These are phyloP conservation scores for Larimichthys crocea DNA, from an alignment of 2,113 vertebrate species.

Conservation along the genomic window DNA sequence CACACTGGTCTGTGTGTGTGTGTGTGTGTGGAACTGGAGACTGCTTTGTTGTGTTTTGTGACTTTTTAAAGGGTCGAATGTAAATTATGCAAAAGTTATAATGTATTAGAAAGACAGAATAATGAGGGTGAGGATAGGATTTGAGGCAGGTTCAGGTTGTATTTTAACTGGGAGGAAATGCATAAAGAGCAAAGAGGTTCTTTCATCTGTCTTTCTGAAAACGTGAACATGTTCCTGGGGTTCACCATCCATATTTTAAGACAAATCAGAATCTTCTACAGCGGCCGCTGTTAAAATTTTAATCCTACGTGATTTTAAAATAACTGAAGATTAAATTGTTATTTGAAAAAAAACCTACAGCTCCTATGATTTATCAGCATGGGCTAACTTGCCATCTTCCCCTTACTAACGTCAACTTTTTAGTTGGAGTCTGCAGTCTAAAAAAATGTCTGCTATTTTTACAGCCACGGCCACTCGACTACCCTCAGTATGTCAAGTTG, in stretches of 20 bases:
- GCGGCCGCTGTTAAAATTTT: neutral
- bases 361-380: neutral
- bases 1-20: constrained; percentile 22
- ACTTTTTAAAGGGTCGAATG: neutral
- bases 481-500: neutral
- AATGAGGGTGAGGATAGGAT: constrained; percentile 9
- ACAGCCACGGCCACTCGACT: neutral
- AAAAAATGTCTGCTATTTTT: neutral
- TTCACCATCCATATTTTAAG: neutral
- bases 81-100: constrained; percentile 28
- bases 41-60: constrained; percentile 10
- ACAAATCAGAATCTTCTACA: constrained; percentile 6
- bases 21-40: constrained; percentile 29
- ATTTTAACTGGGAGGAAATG: neutral
- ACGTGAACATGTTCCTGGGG: neutral
- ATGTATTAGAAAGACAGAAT: constrained; percentile 18
- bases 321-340: neutral
- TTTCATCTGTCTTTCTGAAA: constrained; percentile 6
- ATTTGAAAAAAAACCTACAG: neutral
- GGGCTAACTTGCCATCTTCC: neutral
- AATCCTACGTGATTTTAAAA: constrained; percentile 18
- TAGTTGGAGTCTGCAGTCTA: neutral
- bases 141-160: constrained; percentile 18
- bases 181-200: neutral
- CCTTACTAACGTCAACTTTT: neutral